Base-by-base conservation (phyloP, 2,888 invertebrate genomes). In the Proisotoma minuta region DNA sequence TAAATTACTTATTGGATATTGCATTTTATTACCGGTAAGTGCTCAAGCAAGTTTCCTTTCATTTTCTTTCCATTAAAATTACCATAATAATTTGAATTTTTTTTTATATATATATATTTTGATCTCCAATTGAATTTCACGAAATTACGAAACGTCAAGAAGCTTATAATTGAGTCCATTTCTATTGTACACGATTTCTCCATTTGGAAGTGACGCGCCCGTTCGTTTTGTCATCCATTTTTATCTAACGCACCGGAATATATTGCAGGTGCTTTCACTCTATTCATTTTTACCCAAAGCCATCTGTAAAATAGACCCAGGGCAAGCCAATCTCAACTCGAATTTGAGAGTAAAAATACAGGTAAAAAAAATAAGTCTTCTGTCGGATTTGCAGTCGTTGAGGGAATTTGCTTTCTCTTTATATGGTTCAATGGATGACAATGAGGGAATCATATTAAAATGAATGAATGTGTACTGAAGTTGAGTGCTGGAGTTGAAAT, bases 401-500 rank as follows among this genome's bases (percentile, higher is more conserved):
- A 43, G 43, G 43, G 43, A 43, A n/a, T 43, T 12, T 20, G 18
- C 20, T 43, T 43, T 43, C 43, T 43, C n/a, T 43, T 5, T 43
- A 4, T 20, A 43, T 34, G 34, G 43, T 18, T 5, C 43, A 12
- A 43, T 20, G 43, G 10, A 43, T 15, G 34, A 34, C 43, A 43
- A 43, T 43, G 43, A 43, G 18, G 43, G 43, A 43, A 43, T 43
- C 43, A 43, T 43, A 43, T 43, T 43, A 43, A 20, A 43, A 43
- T 43, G 43, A 43, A 43, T 43, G 43, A 43, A 43, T 43, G 43
- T 43, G 43, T n/a, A 15, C 20, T 20, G 20, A 20, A 43, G 20
- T 12, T 43, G 15, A 20, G 5, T 18, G 43, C 20, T 43, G 43
- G 43, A 34, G 34, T 34, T 34, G 34, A 34, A 15, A 34, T 34